phyloP scores from a whole-genome alignment of 2,113 vertebrate species.

The Mustelus asterias region DNA sequence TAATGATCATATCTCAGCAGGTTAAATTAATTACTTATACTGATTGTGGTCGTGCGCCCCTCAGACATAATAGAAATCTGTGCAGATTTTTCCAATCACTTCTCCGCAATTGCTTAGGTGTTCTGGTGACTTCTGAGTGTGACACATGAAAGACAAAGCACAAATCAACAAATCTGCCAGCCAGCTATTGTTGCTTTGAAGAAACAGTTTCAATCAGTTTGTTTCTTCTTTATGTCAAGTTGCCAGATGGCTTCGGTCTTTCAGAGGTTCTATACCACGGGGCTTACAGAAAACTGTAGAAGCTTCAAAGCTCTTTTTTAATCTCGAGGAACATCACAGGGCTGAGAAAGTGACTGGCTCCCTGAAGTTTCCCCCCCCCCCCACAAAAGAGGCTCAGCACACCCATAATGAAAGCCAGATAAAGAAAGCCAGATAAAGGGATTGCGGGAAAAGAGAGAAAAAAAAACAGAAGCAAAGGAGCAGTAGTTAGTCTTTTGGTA shows the following conservation, averaged over 20 bases:
- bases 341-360: constrained; percentile 92
- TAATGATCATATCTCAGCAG: constrained; percentile 58
- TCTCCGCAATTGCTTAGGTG: constrained; percentile 81
- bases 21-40: constrained; percentile 56
- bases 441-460: constrained; percentile 58
- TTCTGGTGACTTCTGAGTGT: constrained; percentile 74
- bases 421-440: constrained; percentile 99
- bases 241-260: constrained; percentile 90
- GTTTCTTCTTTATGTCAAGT: constrained; percentile 81
- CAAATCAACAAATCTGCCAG: constrained; percentile 82
- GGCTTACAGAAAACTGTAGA: constrained; percentile 71
- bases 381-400: constrained; percentile 78
- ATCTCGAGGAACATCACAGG: constrained; percentile 98
- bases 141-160: constrained; percentile 87
- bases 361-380: constrained; percentile 70
- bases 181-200: constrained; percentile 72
- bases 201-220: constrained; percentile 86
- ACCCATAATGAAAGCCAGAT: constrained; percentile 95
- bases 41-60: constrained; percentile 43
- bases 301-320: constrained; percentile 98
- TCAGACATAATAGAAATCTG: constrained; percentile 53
- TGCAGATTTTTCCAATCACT: constrained; percentile 60
- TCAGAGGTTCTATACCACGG: constrained; percentile 82
- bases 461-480: constrained; percentile 73
- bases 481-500: constrained; percentile 70